Conservation (phyloP, 2,113 vertebrate genomes). For the Poecilia latipinna region DNA sequence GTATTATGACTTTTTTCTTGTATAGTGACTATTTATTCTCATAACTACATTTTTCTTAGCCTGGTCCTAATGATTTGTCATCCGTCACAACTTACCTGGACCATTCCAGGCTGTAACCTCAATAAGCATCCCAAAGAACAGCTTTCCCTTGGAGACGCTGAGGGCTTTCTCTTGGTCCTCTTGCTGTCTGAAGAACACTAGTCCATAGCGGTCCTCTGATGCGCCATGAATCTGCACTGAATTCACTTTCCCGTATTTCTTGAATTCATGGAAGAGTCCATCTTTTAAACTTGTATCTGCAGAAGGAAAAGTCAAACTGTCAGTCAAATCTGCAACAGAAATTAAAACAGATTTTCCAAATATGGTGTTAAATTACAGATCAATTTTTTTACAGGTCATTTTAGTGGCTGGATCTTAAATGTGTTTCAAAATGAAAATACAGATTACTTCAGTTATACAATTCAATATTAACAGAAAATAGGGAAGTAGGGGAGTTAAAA, state of each 20-base stretch:
- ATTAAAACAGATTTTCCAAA: neutral
- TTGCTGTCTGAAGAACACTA: conserved; percentile 98
- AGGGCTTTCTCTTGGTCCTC: conserved; percentile 98
- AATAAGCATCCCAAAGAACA: conserved; percentile 99
- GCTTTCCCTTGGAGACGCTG: conserved; percentile 95
- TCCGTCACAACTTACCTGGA: conserved; percentile 84
- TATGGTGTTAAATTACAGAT: neutral
- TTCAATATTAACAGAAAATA: neutral
- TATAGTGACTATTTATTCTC: too few relatives aligned
- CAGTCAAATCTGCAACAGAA: neutral
- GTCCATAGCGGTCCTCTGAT: conserved; percentile 94
- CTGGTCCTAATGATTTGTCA: neutral
- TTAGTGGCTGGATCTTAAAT: neutral
- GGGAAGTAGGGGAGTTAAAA: neutral
- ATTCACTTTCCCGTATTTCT: conserved; percentile 98
- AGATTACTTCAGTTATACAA: neutral
- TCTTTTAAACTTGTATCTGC: conserved; percentile 99
- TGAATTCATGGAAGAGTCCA: conserved; percentile 99
- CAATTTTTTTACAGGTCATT: neutral
- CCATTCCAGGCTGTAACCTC: conserved; percentile 98
- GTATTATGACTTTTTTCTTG: too few relatives aligned
- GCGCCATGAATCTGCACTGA: conserved; percentile 98
- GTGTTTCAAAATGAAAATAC: neutral
- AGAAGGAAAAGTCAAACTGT: conserved; percentile 1
- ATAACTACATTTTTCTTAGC: too few relatives aligned